These are phyloP conservation scores for Zaprionus camerounensis DNA, from an alignment of 1,140 invertebrate species.

Conservation along the genomic window DNA sequence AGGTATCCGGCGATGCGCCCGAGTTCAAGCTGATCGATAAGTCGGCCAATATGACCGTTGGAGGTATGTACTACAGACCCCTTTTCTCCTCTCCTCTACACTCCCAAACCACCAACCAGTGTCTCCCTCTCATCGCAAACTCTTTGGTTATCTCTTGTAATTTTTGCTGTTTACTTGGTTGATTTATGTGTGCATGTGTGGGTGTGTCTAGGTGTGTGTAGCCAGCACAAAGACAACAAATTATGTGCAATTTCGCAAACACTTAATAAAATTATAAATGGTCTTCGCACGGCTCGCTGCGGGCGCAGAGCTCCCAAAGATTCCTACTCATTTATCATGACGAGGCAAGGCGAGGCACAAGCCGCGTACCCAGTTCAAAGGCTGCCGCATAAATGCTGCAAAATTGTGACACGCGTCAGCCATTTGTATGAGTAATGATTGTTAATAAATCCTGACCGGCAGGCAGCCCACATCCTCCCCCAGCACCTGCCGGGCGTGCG, in stretches of 20 bases:
- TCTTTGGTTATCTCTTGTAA: conserved; percentile 30
- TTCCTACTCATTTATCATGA: conserved; percentile 78
- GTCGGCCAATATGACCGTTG: conserved; percentile 87
- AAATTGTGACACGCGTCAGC: conserved; percentile 82
- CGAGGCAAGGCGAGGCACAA: background rate
- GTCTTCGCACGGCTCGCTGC: conserved; percentile 69
- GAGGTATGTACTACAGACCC: conserved; percentile 84
- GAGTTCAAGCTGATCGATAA: conserved; percentile 87
- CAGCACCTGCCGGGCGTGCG: conserved; percentile 41
- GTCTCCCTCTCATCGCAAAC: background rate
- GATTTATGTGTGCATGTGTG: conserved; percentile 55
- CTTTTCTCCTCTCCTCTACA: too few species aligned
- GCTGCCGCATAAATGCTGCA: conserved; percentile 78
- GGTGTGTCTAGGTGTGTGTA: conserved; percentile 23
- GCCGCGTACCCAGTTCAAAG: conserved; percentile 68
- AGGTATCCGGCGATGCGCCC: conserved; percentile 88
- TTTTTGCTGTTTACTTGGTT: conserved; percentile 51
- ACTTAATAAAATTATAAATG: conserved; percentile 83
- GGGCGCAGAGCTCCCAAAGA: conserved; percentile 40
- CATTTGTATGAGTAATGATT: conserved; percentile 83
- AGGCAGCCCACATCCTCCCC: conserved; percentile 15
- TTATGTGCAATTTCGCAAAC: conserved; percentile 82
- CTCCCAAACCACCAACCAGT: background rate
- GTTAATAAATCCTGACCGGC: conserved; percentile 74
- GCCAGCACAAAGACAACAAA: conserved; percentile 72